phyloP scores from a whole-genome alignment of 2,888 invertebrate species.

The Ariolimax columbianus region DNA sequence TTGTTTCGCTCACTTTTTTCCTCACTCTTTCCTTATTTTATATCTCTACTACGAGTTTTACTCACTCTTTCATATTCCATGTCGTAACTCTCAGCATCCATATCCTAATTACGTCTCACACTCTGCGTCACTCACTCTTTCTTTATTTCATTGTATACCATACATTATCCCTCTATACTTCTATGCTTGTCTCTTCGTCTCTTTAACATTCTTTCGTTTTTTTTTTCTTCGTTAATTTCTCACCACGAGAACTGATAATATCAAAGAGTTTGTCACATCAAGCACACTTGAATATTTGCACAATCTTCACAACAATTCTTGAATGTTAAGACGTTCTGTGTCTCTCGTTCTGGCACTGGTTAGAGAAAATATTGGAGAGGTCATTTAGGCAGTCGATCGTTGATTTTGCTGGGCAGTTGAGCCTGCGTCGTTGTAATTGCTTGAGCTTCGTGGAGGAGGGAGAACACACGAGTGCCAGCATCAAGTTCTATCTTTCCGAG shows the following conservation, averaged over 20 bases:
- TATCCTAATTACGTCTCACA: background rate
- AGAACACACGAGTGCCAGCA: too few species aligned
- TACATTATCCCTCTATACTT: background rate
- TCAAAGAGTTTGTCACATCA: too few species aligned
- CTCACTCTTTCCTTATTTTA: too few species aligned
- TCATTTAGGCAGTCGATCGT: constrained; percentile 4
- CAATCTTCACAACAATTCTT: background rate
- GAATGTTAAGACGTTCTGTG: background rate
- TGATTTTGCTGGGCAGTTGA: background rate
- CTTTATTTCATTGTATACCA: background rate
- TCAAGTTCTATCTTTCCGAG: background rate
- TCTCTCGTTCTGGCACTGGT: background rate
- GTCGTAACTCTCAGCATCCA: background rate
- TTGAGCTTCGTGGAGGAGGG: background rate
- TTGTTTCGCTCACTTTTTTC: too few species aligned
- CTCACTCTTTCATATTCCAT: background rate
- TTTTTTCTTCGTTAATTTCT: background rate
- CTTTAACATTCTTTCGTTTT: background rate
- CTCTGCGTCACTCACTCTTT: background rate
- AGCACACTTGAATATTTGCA: too few species aligned
- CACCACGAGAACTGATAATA: too few species aligned
- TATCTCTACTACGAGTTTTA: too few species aligned
- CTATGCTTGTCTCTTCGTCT: background rate
- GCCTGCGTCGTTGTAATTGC: background rate
- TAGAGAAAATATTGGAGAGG: background rate